Percentiles rank a stretch among this genome's conserved stretches.
Conservation (phyloP, 1,140 invertebrate species). For the Popillia japonica region DNA sequence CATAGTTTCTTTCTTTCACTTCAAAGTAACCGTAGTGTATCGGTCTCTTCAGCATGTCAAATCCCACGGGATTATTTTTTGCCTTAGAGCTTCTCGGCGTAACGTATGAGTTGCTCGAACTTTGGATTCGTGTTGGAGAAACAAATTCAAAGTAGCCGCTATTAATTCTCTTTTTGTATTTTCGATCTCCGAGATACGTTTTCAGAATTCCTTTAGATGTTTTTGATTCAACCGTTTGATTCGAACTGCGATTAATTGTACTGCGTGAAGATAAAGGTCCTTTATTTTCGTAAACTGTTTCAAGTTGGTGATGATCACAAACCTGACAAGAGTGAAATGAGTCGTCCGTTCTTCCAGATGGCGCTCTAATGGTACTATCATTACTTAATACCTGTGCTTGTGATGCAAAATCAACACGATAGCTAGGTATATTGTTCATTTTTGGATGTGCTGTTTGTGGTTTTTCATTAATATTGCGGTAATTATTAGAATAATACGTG, state of each 20-base stretch:
- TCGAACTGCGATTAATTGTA: constrained; percentile 7
- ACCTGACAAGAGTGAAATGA: neutral
- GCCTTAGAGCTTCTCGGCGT: neutral
- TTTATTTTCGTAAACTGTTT: constrained; percentile 1
- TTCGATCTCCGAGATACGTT: neutral
- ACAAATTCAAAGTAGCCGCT: constrained; percentile 24
- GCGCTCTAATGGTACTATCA: neutral
- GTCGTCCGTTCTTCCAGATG: neutral
- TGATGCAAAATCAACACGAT: neutral
- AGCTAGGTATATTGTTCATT: neutral
- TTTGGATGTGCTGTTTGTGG: neutral
- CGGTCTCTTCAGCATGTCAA: neutral
- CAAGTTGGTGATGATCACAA: neutral
- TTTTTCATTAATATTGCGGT: too few species aligned
- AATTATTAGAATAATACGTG: too few species aligned
- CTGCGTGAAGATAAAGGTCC: neutral
- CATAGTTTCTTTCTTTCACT: constrained; percentile 11
- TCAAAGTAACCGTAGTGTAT: constrained; percentile 18
- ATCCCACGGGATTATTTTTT: neutral
- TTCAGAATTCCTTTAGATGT: neutral
- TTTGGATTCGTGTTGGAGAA: constrained; percentile 3
- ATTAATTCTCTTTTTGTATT: neutral
- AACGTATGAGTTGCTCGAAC: neutral
- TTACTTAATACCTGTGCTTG: neutral
- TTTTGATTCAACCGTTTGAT: neutral